Conservation (phyloP, 2,888 invertebrate species). For the Aspidapion aeneum region DNA sequence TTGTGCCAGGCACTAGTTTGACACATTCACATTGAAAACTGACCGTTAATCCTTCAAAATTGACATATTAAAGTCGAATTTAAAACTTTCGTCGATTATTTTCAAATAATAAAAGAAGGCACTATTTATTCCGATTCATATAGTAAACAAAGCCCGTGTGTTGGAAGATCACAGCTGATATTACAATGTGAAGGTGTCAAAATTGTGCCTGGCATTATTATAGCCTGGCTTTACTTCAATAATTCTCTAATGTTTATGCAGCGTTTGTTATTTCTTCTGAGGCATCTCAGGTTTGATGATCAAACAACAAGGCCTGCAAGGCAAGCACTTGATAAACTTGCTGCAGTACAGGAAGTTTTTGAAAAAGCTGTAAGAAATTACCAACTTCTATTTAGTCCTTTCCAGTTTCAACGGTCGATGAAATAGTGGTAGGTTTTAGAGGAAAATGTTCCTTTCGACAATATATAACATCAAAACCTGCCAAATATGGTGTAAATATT, state of each 20-base stretch:
- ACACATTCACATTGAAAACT: too few species aligned
- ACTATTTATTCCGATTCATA: too few species aligned
- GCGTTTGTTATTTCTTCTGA: background rate
- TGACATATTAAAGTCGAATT: too few species aligned
- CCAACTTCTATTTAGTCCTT: background rate
- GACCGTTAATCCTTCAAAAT: too few species aligned
- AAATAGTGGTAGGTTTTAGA: background rate
- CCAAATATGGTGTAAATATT: slow-evolving; percentile 4
- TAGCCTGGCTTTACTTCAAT: too few species aligned
- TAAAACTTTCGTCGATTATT: too few species aligned
- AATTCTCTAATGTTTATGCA: background rate
- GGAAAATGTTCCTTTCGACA: background rate
- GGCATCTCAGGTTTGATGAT: slow-evolving; percentile 1
- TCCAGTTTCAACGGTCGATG: background rate
- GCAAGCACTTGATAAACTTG: slow-evolving; percentile 5
- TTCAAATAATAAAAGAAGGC: too few species aligned
- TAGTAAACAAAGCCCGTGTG: too few species aligned
- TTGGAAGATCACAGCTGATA: too few species aligned
- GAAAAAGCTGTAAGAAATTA: background rate
- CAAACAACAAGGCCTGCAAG: background rate
- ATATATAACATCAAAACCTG: background rate
- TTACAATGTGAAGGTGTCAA: too few species aligned
- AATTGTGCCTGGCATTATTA: too few species aligned
- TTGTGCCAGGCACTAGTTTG: too few species aligned
- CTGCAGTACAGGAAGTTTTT: slow-evolving; percentile 12